Percentiles rank a stretch among this genome's conserved stretches.
Conservation (phyloP, 2,797 vertebrate genomes). For the Antrozous pallidus region DNA sequence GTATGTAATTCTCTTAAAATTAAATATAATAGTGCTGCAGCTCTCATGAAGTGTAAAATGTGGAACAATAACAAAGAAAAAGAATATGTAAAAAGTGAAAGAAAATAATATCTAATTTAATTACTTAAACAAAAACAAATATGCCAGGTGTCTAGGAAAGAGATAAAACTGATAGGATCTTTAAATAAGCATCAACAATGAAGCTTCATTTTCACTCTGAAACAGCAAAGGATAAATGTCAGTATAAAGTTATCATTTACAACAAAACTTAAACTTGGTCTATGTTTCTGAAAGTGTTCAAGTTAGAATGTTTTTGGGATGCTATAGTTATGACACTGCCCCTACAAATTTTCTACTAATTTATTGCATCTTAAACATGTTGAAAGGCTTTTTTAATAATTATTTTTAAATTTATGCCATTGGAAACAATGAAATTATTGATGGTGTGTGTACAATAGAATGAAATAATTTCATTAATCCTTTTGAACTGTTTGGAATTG, state of each 20-base stretch:
- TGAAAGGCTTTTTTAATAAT: not conserved
- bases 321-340: not conserved
- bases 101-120: not conserved
- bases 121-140: constrained; percentile 22
- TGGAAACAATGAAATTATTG: constrained; percentile 20
- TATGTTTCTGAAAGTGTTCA: not conserved
- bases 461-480: not conserved
- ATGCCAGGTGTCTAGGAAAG: not conserved
- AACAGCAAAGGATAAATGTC: not conserved
- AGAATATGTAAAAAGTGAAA: not conserved
- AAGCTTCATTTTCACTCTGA: not conserved
- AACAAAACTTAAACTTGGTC: not conserved
- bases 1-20: not conserved
- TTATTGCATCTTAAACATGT: not conserved
- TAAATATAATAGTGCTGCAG: not conserved
- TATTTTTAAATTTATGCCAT: not conserved
- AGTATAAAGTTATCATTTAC: not conserved
- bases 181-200: not conserved
- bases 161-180: not conserved
- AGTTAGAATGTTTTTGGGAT: not conserved
- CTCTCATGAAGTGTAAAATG: not conserved
- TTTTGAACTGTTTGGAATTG: not conserved
- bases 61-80: not conserved
- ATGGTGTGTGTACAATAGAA: not conserved
- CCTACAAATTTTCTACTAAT: not conserved